Percentiles rank a stretch among this genome's conserved stretches.
Evolutionary conservation across 1,140 invertebrate species (phyloP).

Genomic region (Lordiphosa collinella): DNA sequence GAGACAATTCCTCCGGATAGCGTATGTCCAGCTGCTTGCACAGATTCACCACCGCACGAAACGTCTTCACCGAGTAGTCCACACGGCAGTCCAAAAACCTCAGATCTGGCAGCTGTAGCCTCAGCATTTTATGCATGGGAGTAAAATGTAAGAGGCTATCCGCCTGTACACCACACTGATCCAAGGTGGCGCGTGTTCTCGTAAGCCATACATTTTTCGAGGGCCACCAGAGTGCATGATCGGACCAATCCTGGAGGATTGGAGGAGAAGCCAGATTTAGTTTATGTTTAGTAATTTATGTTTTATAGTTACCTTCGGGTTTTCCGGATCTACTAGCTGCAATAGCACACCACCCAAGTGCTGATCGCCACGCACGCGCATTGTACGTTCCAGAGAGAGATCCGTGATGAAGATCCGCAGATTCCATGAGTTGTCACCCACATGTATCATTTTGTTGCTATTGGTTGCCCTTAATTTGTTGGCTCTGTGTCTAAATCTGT

Average conservation of each 20-base stretch:
- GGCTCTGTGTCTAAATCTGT: conserved; percentile 8
- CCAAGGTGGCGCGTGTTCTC: conserved; percentile 95
- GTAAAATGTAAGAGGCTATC: conserved; percentile 97
- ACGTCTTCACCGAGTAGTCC: conserved; percentile 98
- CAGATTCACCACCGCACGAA: conserved; percentile 95
- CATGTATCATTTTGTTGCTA: conserved; percentile 79
- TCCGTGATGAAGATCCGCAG: conserved; percentile 97
- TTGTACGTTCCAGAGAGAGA: conserved; percentile 92
- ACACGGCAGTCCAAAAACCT: conserved; percentile 95
- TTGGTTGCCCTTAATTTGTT: conserved; percentile 4
- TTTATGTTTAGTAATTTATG: too few species aligned
- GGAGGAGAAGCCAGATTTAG: too few species aligned
- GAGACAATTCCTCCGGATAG: conserved; percentile 97
- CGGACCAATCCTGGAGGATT: conserved; percentile 99
- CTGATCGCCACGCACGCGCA: conserved; percentile 98
- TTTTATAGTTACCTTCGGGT: too few species aligned
- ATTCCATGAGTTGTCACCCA: conserved; percentile 98
- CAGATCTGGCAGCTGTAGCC: conserved; percentile 95
- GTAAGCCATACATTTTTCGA: conserved; percentile 96
- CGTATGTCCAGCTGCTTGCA: conserved; percentile 98
- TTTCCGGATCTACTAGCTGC: conserved; percentile 97
- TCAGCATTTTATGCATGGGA: conserved; percentile 97
- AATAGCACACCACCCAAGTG: conserved; percentile 99
- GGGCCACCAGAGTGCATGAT: conserved; percentile 99
- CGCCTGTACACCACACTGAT: conserved; percentile 98